Percentiles rank a stretch among this genome's conserved stretches.
phyloP scores from a whole-genome alignment of 2,113 vertebrate species.

The Neoarius graeffei region DNA sequence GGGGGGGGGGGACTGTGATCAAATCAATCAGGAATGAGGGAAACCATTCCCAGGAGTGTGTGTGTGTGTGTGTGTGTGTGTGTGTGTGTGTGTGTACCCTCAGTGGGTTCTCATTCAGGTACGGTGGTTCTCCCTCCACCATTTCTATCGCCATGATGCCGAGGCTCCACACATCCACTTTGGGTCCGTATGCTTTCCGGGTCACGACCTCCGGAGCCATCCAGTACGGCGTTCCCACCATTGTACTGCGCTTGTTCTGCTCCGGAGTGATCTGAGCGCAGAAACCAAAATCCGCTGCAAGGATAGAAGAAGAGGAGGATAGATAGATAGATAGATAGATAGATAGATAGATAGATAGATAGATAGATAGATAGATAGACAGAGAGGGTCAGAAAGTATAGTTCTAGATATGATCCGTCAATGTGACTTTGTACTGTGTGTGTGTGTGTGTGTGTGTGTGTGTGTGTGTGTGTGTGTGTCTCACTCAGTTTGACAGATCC shows the following conservation, averaged over 20 bases:
- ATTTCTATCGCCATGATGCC: conserved; percentile 99
- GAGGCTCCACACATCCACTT: conserved; percentile 98
- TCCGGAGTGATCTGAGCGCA: conserved; percentile 98
- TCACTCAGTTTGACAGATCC: conserved; percentile 97
- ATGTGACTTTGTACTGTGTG: not conserved
- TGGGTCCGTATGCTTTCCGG: conserved; percentile 94
- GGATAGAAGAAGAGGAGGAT: not conserved
- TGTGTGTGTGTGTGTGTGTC: conserved; percentile 57
- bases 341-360: not conserved
- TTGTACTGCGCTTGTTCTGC: conserved; percentile 98
- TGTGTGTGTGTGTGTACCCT: conserved; percentile 73
- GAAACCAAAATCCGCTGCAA: conserved; percentile 96
- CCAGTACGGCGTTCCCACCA: conserved; percentile 98
- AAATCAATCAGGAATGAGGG: no score
- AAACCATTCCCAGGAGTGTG: not conserved
- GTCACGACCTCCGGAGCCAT: conserved; percentile 99
- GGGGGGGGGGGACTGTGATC: no score
- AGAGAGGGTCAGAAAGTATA: conserved; percentile 41
- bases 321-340: conserved; percentile 37
- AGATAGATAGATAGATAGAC: conserved; percentile 33
- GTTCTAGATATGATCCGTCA: not conserved
- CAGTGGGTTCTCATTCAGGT: conserved; percentile 98
- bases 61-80: conserved; percentile 2
- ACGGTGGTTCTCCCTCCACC: conserved; percentile 98
- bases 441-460: conserved; percentile 19